These are phyloP conservation scores for Pseudocheirus occidentalis DNA, from an alignment of 2,797 vertebrate species.

Conservation along the genomic window DNA sequence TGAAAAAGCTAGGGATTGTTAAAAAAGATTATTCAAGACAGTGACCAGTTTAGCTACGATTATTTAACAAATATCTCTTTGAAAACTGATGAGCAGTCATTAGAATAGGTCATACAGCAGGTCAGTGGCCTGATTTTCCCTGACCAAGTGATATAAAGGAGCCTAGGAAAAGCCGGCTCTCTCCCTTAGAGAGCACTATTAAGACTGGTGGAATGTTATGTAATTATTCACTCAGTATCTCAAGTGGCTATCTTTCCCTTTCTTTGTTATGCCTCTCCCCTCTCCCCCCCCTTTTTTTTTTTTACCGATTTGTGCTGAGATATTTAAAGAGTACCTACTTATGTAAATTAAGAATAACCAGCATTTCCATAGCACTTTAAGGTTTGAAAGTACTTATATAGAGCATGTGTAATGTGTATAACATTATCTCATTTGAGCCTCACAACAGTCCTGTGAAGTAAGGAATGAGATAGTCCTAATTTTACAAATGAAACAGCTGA, in stretches of 20 bases:
- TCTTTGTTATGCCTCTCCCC: not conserved
- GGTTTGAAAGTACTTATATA: not conserved
- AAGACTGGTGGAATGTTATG: not conserved
- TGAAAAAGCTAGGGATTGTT: conserved; percentile 12
- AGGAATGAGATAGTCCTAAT: not conserved
- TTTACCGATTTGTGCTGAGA: conserved; percentile 14
- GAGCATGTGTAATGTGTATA: not conserved
- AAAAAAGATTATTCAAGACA: not conserved
- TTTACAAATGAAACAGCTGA: not conserved
- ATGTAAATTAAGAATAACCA: not conserved
- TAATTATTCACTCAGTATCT: not conserved
- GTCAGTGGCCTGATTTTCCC: not conserved
- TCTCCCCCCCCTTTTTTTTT: not conserved
- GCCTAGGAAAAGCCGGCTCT: not conserved
- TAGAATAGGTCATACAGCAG: conserved; percentile 22
- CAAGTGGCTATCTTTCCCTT: not conserved
- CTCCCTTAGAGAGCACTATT: conserved; percentile 1
- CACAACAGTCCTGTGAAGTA: not conserved
- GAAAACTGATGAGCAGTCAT: conserved; percentile 35
- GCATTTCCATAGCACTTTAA: not conserved
- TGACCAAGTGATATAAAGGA: not conserved
- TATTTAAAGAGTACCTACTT: conserved; percentile 4
- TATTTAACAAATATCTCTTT: conserved; percentile 35
- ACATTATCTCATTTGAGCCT: not conserved
- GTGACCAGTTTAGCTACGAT: not conserved